Evolutionary conservation across 2,888 invertebrate species (phyloP), one percentile per base, ranked within the genome.

Genomic region (Ametastegia equiseti): DNA sequence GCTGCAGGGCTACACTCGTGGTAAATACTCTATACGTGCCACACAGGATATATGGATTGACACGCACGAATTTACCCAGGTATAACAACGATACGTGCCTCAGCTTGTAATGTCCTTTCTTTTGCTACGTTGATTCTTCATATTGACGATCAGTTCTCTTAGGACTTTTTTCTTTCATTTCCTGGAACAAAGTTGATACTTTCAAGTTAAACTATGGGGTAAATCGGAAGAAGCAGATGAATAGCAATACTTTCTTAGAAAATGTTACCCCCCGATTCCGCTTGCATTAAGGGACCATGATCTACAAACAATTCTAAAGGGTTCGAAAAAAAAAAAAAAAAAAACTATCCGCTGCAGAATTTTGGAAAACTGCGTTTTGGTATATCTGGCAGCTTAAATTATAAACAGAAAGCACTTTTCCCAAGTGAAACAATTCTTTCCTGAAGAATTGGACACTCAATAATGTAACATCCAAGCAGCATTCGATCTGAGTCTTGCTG

Each of bases 1-100:
- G 30, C 71, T 71, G 71, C 71, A 45, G 47, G 27, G 23, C n/a
- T n/a, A n/a, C 47, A 42, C 39, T 39, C 39, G 9, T 19, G 71
- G 71, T 30, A 47, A 71, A 71, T 69, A 69, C 45, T 69, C 27
- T 69, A 69, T 45, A 69, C 45, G 69, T 69, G 42, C 45, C 42
- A 42, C 27, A 9, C 42, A 45, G 9, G 45, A 19, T 30, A 15
- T 11, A 69, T 45, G 69, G 45, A 69, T 69, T 45, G 69, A 69
- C 69, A 69, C 45, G 69, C 15, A 69, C 45, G 69, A 27, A 69
- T 69, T 45, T 45, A 27, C 13, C 69, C n/a, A 36, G 33, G 15
- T 36, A 36, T n/a, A 36, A 65, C 19, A 9, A 7, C 36, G 65
- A 36, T 15, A 30, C 65, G 27, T 57, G 57, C 57, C 6, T 57